These are phyloP conservation scores for Caenorhabditis sp. DNA, from an alignment of 2,888 invertebrate genomes.

Conservation along the genomic window DNA sequence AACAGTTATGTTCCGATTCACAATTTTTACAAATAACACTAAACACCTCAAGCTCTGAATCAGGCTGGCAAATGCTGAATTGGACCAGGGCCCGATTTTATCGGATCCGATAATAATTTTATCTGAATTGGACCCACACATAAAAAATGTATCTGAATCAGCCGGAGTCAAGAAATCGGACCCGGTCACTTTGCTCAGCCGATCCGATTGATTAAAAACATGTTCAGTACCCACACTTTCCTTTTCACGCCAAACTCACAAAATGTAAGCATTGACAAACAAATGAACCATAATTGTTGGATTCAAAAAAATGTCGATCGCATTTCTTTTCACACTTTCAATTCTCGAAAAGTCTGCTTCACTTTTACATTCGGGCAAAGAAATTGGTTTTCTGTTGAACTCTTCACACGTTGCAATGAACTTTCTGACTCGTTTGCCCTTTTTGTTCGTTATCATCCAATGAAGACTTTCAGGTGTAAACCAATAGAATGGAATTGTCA, in stretches of 20 bases:
- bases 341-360: conserved; percentile 11
- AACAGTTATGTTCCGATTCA: too few relatives aligned
- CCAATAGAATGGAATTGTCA: conserved; percentile 62
- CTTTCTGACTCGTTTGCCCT: conserved; percentile 48
- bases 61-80: too few relatives aligned
- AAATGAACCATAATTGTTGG: conserved; percentile 54
- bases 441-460: conserved; percentile 63
- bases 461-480: conserved; percentile 62
- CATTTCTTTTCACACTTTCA: conserved; percentile 12
- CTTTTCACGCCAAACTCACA: conserved; percentile 38
- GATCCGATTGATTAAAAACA: too few relatives aligned
- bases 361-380: conserved; percentile 21
- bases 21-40: too few relatives aligned
- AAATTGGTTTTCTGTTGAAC: conserved; percentile 50
- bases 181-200: too few relatives aligned
- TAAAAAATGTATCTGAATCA: too few relatives aligned
- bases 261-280: conserved; percentile 57
- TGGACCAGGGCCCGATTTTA: too few relatives aligned
- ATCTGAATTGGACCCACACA: too few relatives aligned
- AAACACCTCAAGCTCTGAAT: too few relatives aligned
- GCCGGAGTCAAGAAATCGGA: too few relatives aligned
- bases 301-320: conserved; percentile 48
- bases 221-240: too few relatives aligned
- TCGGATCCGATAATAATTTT: too few relatives aligned
- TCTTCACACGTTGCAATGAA: conserved; percentile 50